Percentiles rank a stretch among this genome's conserved stretches.
phyloP scores from a whole-genome alignment of 2,888 invertebrate genomes.

The Priocnemis perturbator region DNA sequence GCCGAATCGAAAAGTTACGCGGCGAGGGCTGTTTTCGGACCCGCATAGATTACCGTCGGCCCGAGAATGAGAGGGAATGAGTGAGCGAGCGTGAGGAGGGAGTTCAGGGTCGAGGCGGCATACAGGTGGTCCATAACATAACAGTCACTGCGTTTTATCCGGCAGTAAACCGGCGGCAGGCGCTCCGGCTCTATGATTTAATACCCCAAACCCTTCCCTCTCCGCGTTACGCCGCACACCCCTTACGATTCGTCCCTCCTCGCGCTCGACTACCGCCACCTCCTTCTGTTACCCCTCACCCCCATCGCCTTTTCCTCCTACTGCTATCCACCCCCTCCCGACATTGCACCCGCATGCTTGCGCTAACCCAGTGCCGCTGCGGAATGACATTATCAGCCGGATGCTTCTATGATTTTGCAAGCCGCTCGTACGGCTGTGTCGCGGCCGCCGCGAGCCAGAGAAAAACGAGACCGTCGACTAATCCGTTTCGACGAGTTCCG shows the following conservation, averaged over 20 bases:
- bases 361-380: conserved; percentile 17
- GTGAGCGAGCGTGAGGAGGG: conserved; percentile 45
- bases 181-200: conserved; percentile 74
- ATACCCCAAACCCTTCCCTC: conserved; percentile 66
- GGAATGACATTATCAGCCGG: conserved; percentile 58
- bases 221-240: conserved; percentile 46
- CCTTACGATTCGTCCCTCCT: conserved; percentile 46
- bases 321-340: conserved; percentile 22
- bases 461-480: no score
- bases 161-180: conserved; percentile 75
- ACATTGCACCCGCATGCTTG: conserved; percentile 58
- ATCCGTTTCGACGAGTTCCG: no score
- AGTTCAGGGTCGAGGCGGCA: conserved; percentile 73
- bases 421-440: conserved; percentile 45
- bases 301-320: conserved; percentile 20
- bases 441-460: not conserved
- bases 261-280: conserved; percentile 39
- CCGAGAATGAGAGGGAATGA: conserved; percentile 39
- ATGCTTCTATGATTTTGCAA: conserved; percentile 46
- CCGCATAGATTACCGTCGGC: conserved; percentile 66
- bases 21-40: conserved; percentile 58
- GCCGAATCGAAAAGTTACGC: no score
- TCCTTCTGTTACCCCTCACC: conserved; percentile 18
- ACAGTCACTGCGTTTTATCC: conserved; percentile 76
- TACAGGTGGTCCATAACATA: conserved; percentile 76